Evolutionary conservation across 23 tunicate genomes (phyloP).

Genomic region (Halocynthia aurantium): DNA sequence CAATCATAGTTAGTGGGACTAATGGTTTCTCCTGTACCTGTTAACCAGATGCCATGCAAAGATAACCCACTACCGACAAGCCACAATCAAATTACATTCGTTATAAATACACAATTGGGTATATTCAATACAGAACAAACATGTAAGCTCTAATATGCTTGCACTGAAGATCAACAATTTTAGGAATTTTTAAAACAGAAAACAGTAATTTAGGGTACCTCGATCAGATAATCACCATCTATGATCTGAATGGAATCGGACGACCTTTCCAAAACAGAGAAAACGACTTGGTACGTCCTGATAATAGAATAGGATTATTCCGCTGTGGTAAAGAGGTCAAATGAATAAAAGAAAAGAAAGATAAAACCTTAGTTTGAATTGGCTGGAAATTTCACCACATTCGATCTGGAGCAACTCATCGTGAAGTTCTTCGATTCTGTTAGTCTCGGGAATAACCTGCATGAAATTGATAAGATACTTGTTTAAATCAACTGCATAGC

Average conservation of each 20-base stretch:
- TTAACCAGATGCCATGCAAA: no score
- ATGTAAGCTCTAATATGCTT: no score
- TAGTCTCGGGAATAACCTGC: slow-evolving; percentile 37
- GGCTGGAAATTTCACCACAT: slow-evolving; percentile 29
- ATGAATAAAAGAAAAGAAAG: background rate
- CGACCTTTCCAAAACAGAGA: slow-evolving; percentile 47
- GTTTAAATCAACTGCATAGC: background rate
- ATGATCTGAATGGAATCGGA: slow-evolving; percentile 15
- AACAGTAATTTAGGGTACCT: slow-evolving; percentile 8
- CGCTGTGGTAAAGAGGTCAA: background rate
- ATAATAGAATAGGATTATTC: background rate
- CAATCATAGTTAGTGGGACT: no score
- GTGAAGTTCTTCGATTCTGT: slow-evolving; percentile 44
- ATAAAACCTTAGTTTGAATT: slow-evolving; percentile 30
- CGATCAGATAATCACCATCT: slow-evolving; percentile 20
- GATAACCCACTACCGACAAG: no score
- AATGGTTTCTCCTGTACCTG: no score
- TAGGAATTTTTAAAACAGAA: no score
- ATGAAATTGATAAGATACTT: background rate
- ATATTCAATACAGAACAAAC: no score
- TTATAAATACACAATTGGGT: no score
- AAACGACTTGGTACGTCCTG: slow-evolving; percentile 45
- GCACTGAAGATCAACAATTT: no score
- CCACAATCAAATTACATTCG: no score
- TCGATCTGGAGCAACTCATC: slow-evolving; percentile 56